These are phyloP conservation scores for Amphibalanus amphitrite DNA, from an alignment of 1,140 invertebrate species.

Conservation along the genomic window DNA sequence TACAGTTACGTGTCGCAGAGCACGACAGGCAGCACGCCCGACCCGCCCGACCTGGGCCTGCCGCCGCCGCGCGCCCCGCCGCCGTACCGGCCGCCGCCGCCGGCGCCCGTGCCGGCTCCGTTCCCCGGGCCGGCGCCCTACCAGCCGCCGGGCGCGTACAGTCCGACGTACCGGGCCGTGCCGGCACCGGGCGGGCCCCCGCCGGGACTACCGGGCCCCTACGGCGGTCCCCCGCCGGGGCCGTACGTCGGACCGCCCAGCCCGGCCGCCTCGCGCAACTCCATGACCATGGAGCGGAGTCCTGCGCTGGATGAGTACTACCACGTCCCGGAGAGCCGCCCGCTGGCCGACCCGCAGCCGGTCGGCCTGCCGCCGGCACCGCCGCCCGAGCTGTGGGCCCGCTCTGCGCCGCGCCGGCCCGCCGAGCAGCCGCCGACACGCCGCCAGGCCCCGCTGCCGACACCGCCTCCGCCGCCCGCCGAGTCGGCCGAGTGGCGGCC, in stretches of 20 bases:
- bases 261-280: too few species aligned
- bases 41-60: slow-evolving; percentile 10
- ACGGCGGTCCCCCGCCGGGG: too few species aligned
- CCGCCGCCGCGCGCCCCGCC: slow-evolving; percentile 16
- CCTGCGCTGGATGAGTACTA: not conserved
- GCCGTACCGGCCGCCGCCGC: slow-evolving; percentile 15
- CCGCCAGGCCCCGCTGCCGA: slow-evolving; percentile 8
- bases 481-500: slow-evolving; percentile 22
- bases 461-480: slow-evolving; percentile 16
- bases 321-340: not conserved
- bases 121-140: slow-evolving; percentile 11
- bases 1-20: slow-evolving; percentile 4
- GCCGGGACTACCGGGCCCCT: too few species aligned
- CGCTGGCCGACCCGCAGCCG: slow-evolving; percentile 12
- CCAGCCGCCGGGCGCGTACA: not conserved
- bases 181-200: too few species aligned
- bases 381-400: slow-evolving; percentile 7
- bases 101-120: slow-evolving; percentile 7
- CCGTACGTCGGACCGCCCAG: too few species aligned
- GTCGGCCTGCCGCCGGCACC: slow-evolving; percentile 3
- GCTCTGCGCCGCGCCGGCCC: slow-evolving; percentile 9
- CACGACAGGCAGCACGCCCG: slow-evolving; percentile 9
- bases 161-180: not conserved
- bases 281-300: not conserved
- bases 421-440: slow-evolving; percentile 3